These are phyloP conservation scores for Ornithoptera alexandrae DNA, from an alignment of 2,888 invertebrate genomes.

Conservation along the genomic window DNA sequence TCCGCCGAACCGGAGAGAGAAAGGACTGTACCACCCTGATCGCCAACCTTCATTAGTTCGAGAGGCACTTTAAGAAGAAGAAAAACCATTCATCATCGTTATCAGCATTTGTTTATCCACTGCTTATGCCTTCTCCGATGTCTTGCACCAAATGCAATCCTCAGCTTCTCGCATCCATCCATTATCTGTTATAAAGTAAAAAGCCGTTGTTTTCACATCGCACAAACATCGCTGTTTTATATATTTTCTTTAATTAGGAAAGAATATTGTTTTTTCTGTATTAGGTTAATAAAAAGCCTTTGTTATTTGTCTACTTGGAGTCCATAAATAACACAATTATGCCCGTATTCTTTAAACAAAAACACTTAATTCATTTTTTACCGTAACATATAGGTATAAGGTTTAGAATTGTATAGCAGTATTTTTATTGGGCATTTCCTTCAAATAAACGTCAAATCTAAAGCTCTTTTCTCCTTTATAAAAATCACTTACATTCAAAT, in stretches of 20 bases:
- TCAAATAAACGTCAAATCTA: slow-evolving; percentile 8
- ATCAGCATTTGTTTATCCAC: too few species aligned
- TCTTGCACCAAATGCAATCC: too few species aligned
- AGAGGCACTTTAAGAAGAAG: too few species aligned
- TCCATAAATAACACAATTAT: slow-evolving; percentile 1
- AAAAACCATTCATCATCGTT: too few species aligned
- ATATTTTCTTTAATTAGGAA: neutral
- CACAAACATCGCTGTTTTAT: too few species aligned
- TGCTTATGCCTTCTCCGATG: too few species aligned
- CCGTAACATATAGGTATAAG: neutral
- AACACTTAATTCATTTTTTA: neutral
- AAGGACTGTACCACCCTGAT: too few species aligned
- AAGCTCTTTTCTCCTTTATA: slow-evolving; percentile 17
- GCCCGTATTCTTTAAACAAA: neutral
- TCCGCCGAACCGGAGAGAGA: too few species aligned
- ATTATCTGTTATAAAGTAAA: too few species aligned
- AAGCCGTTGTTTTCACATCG: too few species aligned
- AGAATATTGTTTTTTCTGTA: neutral
- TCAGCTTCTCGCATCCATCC: too few species aligned
- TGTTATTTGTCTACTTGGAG: neutral
- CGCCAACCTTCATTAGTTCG: too few species aligned
- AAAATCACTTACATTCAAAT: slow-evolving; percentile 27
- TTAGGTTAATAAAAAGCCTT: neutral
- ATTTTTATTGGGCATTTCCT: neutral
- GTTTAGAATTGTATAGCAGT: neutral